Percentiles rank a stretch among this genome's conserved stretches.
These are phyloP conservation scores for Clostera curtula DNA, from an alignment of 2,888 invertebrate genomes.

Conservation along the genomic window DNA sequence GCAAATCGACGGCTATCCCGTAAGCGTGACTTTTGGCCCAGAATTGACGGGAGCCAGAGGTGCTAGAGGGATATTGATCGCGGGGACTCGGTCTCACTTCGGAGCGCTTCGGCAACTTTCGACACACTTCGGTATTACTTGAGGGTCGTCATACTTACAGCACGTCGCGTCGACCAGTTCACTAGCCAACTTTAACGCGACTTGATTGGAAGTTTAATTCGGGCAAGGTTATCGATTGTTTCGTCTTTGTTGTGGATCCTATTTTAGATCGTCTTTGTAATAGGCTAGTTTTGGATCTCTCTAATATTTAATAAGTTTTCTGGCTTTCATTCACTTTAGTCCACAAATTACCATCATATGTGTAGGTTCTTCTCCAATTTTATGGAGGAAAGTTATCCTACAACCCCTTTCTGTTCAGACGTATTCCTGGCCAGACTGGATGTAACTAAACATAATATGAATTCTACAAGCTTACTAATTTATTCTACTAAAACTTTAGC, in stretches of 20 bases:
- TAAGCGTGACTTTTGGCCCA: conserved; percentile 70
- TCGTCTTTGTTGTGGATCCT: conserved; percentile 10
- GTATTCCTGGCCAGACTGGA: too few species aligned
- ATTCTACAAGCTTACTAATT: too few species aligned
- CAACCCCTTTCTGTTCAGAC: too few species aligned
- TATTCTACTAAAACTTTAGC: too few species aligned
- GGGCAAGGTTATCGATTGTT: conserved; percentile 62
- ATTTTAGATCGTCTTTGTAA: neutral
- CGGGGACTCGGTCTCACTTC: conserved; percentile 54
- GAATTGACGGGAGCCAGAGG: conserved; percentile 62
- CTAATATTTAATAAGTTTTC: too few species aligned
- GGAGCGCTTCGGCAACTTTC: conserved; percentile 49
- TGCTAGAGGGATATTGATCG: conserved; percentile 67
- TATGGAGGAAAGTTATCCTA: too few species aligned
- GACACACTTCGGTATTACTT: conserved; percentile 59
- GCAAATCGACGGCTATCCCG: conserved; percentile 62
- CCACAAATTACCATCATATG: too few species aligned
- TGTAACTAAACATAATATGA: too few species aligned
- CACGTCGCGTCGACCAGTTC: conserved; percentile 51
- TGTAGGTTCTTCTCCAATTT: too few species aligned
- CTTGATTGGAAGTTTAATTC: conserved; percentile 67
- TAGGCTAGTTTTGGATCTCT: too few species aligned
- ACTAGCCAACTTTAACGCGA: conserved; percentile 57
- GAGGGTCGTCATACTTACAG: conserved; percentile 40
- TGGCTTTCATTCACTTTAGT: too few species aligned